Base-by-base conservation (phyloP, 2,797 vertebrate species). In the Phataginus tricuspis region DNA sequence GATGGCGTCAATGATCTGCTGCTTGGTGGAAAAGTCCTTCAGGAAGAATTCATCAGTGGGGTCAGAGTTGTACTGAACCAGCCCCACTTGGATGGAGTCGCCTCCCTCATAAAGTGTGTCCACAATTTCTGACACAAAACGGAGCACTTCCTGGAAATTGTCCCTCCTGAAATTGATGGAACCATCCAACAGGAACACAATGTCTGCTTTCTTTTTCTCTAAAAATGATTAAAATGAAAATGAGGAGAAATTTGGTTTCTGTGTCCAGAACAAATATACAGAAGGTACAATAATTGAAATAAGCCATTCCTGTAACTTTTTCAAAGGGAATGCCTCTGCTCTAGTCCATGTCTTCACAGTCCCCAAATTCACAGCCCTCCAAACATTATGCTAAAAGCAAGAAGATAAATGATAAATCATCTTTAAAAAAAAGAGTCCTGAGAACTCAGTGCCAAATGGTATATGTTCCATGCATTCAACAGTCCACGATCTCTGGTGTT, bases 141-240 rank as follows among this genome's bases (percentile, higher is more conserved):
- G 68, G 93, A 99, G 99, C 79, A 99, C 99, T 92, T 98, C 97
- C 23, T 98, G 99, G 98, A 99, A 99, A 97, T 99, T 99, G 0
- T 98, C 98, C 74, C 96, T 98, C 72, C 99, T 99, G 91, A 99
- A 98, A 93, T 99, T 99, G 94, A 99, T 99, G 97, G 99, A 99
- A 16, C 99, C 99, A 55, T 99, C 99, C 98, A 99, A 98, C 96
- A 99, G 98, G 98, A 99, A 99, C 74, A 99, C 99, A 29, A 99
- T 99, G 89, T 99, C 99, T 9, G 99, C 99, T 87, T 99, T 98
- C 93, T 98, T 99, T 89, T 98, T 98, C 37, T 66, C 99, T 99
- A 42, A 85, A 97, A 98, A 13, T 5, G 57, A 34, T 86, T 25
- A 49, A 39, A 71, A 74, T 15, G 34, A 37, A 94, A 90, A n/a